A percentile compares a stretch with the other conserved stretches of the same genome.
phyloP scores from a whole-genome alignment of 1,140 invertebrate genomes.

The Aphelenchoides fujianensis region DNA sequence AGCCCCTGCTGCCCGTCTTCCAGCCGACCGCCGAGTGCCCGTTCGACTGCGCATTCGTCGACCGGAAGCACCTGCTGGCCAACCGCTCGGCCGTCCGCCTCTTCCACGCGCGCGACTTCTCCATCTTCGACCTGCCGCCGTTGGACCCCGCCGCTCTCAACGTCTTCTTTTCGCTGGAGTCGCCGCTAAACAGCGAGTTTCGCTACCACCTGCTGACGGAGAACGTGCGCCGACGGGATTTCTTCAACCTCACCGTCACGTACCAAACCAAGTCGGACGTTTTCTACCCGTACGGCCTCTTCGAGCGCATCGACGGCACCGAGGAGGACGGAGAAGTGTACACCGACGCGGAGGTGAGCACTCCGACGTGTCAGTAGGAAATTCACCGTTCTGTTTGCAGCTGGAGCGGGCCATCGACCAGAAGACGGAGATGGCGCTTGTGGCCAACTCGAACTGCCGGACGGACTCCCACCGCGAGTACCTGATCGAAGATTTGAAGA shows the following conservation, averaged over 20 bases:
- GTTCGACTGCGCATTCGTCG: not conserved
- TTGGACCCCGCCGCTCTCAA: not conserved
- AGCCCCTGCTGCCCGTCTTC: not conserved
- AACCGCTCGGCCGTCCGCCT: not conserved
- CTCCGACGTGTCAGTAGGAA: too few species aligned
- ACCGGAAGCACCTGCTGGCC: not conserved
- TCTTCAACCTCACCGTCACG: conserved; percentile 6
- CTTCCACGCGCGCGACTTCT: conserved; percentile 1
- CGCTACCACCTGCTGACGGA: not conserved
- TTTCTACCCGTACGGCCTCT: not conserved
- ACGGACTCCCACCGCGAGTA: not conserved
- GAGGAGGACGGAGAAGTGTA: not conserved
- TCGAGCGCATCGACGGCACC: not conserved
- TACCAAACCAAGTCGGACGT: not conserved
- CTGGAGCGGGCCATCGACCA: not conserved
- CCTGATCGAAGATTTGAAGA: not conserved
- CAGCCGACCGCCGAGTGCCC: not conserved
- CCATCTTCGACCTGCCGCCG: not conserved
- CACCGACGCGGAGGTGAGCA: conserved; percentile 1
- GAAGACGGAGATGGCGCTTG: not conserved
- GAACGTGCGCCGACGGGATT: not conserved
- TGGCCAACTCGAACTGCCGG: not conserved
- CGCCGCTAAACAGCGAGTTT: conserved; percentile 4
- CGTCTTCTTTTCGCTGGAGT: not conserved
- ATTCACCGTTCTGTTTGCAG: not conserved